A percentile compares a stretch with the other conserved stretches of the same genome.
Conservation (phyloP, 2,113 vertebrate genomes). For the Pseudois nayaur region DNA sequence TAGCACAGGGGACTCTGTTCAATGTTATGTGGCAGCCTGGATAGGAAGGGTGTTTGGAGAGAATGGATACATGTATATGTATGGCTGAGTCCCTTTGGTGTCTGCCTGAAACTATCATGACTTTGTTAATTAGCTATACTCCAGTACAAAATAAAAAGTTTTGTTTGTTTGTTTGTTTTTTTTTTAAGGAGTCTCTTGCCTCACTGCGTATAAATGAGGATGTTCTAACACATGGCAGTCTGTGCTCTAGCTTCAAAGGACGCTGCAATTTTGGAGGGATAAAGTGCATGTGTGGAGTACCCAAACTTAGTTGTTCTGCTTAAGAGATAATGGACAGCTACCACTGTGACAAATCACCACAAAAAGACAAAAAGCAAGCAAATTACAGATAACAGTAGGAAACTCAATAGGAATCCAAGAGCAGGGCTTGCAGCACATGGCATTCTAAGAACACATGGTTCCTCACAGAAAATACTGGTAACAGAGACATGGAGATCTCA, state of each 20-base stretch:
- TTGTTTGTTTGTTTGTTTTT: fast-evolving
- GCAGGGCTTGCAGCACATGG: background rate
- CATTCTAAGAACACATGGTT: background rate
- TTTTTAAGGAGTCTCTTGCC: background rate
- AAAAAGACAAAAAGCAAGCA: background rate
- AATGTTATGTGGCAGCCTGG: background rate
- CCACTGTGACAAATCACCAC: background rate
- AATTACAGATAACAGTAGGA: background rate
- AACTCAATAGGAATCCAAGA: background rate
- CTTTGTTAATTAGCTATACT: background rate
- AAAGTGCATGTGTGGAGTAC: background rate
- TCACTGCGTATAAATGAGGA: background rate
- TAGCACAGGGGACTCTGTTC: background rate
- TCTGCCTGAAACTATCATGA: background rate
- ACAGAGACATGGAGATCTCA: background rate
- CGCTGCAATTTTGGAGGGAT: background rate
- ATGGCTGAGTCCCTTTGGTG: background rate
- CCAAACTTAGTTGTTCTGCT: background rate
- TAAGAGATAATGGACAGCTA: background rate
- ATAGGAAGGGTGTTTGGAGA: background rate
- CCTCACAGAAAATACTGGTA: background rate
- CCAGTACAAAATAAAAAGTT: background rate
- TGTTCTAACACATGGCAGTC: background rate
- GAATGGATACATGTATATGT: background rate
- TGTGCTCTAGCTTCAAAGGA: background rate